Base-by-base conservation (phyloP, 1,140 invertebrate species). In the Calliphora vicina region DNA sequence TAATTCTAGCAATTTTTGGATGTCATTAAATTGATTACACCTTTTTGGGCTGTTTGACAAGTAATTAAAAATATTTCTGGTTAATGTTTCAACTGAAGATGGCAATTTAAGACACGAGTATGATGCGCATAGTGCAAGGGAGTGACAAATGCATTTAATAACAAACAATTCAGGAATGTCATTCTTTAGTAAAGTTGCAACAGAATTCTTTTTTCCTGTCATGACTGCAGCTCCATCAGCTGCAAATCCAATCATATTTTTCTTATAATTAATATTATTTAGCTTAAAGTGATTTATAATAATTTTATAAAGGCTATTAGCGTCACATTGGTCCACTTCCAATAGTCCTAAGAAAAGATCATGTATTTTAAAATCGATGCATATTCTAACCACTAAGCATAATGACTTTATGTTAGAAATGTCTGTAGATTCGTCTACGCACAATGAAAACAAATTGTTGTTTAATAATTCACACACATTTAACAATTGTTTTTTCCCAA, bases 31-130 rank as follows among this genome's bases (percentile, higher is more conserved):
- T 80, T 25, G 35, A 27, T 23, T 20, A 15, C 1, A 45, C 45
- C 45, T 25, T 73, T 80, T 80, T 4, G 76, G 76, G 35, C 35
- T 45, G 17, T 80, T 76, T 13, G 27, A 43, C 12, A 76, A 8
- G 35, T 76, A 76, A 76, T 76, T 76, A 27, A 17, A 76, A 76
- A 76, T 76, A 17, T 29, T 76, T n/a, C 27, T 76, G 13, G 35
- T n/a, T n/a, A 76, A 27, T 13, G 27, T 76, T 27, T 76, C 74
- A 13, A 76, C 74, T 76, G 10, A 25, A 26, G 27, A 35, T 17
- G 74, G 76, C 17, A 80, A 27, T 50, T 80, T 6, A 12, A 45
- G 10, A 73, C 71, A 73, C 10, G 71, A 25, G 25, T 73, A 73
- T 27, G 71, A 73, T 25, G 71, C 27, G 13, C 71, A 73, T 73